Evolutionary conservation across 2,113 vertebrate genomes (phyloP).

Genomic region (Herpetotheres cachinnans): DNA sequence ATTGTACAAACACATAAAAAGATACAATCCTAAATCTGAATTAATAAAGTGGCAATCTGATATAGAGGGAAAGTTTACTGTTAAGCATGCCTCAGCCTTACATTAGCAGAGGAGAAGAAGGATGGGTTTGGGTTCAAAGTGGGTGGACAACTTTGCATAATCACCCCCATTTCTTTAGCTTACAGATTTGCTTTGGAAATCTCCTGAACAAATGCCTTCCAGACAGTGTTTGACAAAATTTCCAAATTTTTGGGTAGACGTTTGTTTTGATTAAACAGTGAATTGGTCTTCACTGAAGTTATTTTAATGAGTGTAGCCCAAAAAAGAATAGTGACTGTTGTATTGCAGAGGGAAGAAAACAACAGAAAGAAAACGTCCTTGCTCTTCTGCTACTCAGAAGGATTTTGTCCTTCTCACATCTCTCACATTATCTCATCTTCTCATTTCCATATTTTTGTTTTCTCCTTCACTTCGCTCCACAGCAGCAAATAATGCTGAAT

Average conservation of each 20-base stretch:
- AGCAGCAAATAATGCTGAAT: slow-evolving; percentile 25
- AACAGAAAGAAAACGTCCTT: background rate
- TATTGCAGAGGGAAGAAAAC: background rate
- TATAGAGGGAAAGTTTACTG: background rate
- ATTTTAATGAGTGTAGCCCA: background rate
- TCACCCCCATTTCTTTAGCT: background rate
- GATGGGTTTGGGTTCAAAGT: background rate
- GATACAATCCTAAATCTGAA: background rate
- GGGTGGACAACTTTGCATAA: background rate
- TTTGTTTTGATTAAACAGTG: background rate
- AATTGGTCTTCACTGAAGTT: background rate
- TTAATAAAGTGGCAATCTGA: background rate
- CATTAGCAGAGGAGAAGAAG: background rate
- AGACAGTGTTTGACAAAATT: background rate
- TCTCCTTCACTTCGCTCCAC: background rate
- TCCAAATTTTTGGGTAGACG: background rate
- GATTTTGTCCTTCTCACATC: background rate
- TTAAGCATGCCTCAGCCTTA: background rate
- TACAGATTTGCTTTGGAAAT: background rate
- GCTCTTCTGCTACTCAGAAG: background rate
- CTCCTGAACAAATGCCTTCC: background rate
- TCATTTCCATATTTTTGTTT: slow-evolving; percentile 66
- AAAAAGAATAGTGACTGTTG: background rate
- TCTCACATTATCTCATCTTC: background rate
- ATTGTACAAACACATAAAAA: background rate